Base-by-base conservation (phyloP, 2,797 vertebrate genomes). In the Taenioides sp. region DNA sequence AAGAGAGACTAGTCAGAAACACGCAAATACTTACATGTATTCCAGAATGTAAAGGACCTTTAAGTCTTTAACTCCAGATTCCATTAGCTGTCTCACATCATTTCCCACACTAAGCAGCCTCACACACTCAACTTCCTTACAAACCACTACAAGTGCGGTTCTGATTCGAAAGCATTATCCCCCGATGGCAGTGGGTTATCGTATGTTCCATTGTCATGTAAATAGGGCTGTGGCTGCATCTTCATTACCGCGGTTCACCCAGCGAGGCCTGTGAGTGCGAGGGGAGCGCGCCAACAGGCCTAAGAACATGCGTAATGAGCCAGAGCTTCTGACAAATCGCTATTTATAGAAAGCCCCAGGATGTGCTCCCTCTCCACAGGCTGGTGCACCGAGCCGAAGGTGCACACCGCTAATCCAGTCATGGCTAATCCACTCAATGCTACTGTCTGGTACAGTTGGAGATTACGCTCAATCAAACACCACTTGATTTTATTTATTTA, bases 301-400 rank as follows among this genome's bases (percentile, higher is more conserved):
- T 78, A 63, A 78, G 69, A 80, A 74, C 69, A 37, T 47, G 54
- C 71, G 73, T 83, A 83, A 78, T 83, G 78, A 80, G 78, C 74
- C 57, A n/a, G 27, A 57, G 67, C 60, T 65, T 70, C 60, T 77
- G 74, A 80, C 37, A 2, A 70, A 74, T 25, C 10, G 25, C 66
- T 83, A 83, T 83, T 80, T 79, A 74, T 83, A 76, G 78, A 76
- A 69, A 59, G 43, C 58, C 66, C 47, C 66, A 40, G 63, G 71
- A 72, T 75, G 67, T 34, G 66, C 65, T 47, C 43, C 17, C 65
- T 54, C 65, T 66, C 65, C 57, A 58, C 57, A 58, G 62, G 58
- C 54, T 70, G 67, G 47, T 69, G 68, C 64, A 23, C 27, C 31
- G 7, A 64, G 25, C 54, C 47, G 0, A 68, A 76, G 62, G 73